Evolutionary conservation across 2,888 invertebrate species (phyloP).

Genomic region (Rhogogaster chlorosoma): DNA sequence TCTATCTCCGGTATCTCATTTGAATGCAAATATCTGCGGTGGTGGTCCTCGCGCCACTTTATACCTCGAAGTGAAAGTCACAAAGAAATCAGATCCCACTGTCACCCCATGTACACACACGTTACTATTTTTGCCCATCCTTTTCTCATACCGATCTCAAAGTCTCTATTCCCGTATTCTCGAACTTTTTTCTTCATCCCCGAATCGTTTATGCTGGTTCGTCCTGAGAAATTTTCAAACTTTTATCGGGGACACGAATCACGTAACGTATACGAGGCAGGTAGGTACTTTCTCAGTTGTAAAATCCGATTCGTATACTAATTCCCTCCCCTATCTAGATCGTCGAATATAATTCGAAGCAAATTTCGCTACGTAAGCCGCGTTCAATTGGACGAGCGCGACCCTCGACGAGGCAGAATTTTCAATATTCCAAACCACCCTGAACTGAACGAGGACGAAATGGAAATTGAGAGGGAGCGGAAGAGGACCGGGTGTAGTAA

Average conservation of each 20-base stretch:
- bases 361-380: conserved; percentile 30
- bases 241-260: not conserved
- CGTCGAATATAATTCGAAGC: conserved; percentile 3
- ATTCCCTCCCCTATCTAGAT: conserved; percentile 18
- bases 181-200: not conserved
- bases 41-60: not conserved
- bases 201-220: not conserved
- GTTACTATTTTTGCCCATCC: not conserved
- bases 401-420: conserved; percentile 27
- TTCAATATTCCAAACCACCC: conserved; percentile 15
- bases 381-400: conserved; percentile 32
- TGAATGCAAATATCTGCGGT: conserved; percentile 36
- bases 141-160: not conserved
- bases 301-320: not conserved
- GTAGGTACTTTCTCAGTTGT: not conserved
- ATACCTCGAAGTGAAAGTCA: not conserved
- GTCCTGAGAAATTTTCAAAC: no score
- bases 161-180: not conserved
- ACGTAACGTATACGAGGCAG: not conserved
- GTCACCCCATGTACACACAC: not conserved
- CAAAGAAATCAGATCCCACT: not conserved
- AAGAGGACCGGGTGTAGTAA: not conserved
- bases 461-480: no score
- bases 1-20: conserved; percentile 32
- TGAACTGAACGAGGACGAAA: not conserved